Conservation (phyloP, 2,888 invertebrate genomes). For the Diarsia dahlii region DNA sequence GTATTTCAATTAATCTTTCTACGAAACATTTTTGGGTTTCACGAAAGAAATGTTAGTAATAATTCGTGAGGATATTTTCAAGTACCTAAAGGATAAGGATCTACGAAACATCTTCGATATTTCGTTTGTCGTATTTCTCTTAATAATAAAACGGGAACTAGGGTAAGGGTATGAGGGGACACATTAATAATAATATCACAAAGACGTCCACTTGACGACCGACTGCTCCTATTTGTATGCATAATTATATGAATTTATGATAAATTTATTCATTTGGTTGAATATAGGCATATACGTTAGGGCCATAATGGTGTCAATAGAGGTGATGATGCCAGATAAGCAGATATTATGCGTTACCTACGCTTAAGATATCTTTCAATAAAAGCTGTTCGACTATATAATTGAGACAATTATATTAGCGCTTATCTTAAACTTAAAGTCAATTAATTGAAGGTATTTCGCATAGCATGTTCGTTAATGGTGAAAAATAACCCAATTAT, state of each 20-base stretch:
- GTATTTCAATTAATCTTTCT: background rate
- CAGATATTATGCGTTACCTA: background rate
- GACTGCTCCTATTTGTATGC: background rate
- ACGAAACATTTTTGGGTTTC: background rate
- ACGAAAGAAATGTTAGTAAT: no score
- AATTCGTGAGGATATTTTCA: background rate
- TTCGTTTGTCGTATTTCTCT: background rate
- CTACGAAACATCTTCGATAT: background rate
- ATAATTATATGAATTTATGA: background rate
- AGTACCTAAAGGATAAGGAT: background rate
- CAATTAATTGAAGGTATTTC: background rate
- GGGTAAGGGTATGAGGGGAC: background rate
- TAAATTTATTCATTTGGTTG: background rate
- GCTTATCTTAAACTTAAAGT: background rate
- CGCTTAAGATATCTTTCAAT: background rate
- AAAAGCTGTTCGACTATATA: background rate
- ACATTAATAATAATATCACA: constrained; percentile 5
- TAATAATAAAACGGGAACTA: background rate
- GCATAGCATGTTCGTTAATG: background rate
- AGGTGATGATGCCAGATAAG: background rate
- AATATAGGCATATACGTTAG: background rate
- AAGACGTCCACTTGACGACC: background rate
- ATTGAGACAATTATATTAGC: background rate
- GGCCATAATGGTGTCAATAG: background rate
- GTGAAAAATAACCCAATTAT: background rate